Evolutionary conservation across 37 sponge, comb jelly and placozoan genomes (phyloP).

Genomic region (Aplysina aerophoba): DNA sequence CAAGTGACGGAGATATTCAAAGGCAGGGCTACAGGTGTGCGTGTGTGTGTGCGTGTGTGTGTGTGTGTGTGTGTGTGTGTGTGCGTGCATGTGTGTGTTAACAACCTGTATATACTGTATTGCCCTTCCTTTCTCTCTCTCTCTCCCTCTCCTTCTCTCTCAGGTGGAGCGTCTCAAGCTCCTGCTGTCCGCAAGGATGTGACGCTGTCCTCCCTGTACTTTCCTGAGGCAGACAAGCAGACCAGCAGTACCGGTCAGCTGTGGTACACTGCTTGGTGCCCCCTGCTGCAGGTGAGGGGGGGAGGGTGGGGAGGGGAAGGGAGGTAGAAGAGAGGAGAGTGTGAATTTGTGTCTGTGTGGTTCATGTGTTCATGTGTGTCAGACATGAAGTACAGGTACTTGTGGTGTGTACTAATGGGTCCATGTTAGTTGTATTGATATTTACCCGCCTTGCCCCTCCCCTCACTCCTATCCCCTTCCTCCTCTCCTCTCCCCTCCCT

Average conservation of each 20-base stretch:
- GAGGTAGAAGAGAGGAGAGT: neutral
- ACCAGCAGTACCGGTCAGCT: constrained; percentile 26
- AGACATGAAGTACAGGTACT: neutral
- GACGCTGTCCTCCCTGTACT: neutral
- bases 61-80: no score
- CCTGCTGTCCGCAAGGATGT: no score
- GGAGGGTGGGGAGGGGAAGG: no score
- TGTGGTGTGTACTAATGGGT: no score
- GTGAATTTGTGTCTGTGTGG: neutral
- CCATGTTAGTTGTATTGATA: no score
- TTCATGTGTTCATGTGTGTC: constrained; percentile 22
- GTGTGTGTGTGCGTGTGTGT: no score
- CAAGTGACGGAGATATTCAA: constrained; percentile 40
- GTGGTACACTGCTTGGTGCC: constrained; percentile 88
- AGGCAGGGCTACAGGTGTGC: neutral
- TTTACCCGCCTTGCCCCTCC: neutral
- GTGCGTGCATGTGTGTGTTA: no score
- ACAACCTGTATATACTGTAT: no score
- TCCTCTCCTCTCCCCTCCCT: neutral
- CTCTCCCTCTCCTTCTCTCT: neutral
- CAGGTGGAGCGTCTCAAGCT: no score
- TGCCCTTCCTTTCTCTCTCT: neutral
- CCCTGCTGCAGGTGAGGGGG: constrained; percentile 66
- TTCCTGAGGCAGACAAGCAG: neutral
- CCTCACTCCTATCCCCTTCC: neutral